phyloP scores from a whole-genome alignment of 1,140 invertebrate species.

The Drosophila teissieri region DNA sequence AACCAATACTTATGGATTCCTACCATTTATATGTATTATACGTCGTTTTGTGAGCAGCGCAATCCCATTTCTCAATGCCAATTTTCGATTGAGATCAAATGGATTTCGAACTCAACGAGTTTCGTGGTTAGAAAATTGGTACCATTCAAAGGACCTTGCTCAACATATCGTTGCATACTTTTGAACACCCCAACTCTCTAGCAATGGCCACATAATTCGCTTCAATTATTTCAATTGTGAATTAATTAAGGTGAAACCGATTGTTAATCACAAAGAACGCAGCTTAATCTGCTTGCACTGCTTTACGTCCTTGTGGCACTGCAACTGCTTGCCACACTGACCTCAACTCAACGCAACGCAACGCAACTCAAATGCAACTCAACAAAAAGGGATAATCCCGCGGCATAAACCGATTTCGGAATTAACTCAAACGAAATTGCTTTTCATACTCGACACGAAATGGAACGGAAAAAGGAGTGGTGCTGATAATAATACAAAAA shows the following conservation, averaged over 20 bases:
- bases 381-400: constrained; percentile 36
- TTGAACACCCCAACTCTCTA: no score
- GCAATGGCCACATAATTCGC: no score
- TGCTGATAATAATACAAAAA: no score
- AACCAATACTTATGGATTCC: background rate
- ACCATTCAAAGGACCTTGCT: no score
- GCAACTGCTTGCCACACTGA: constrained; percentile 10
- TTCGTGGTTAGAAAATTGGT: background rate
- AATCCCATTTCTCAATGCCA: constrained; percentile 10
- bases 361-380: no score
- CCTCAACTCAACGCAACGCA: background rate
- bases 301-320: background rate
- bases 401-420: constrained; percentile 23
- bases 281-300: background rate
- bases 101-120: background rate
- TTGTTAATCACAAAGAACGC: background rate
- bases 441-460: constrained; percentile 5
- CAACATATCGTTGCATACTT: no score
- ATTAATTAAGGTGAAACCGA: background rate
- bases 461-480: background rate
- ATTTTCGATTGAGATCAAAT: constrained; percentile 10
- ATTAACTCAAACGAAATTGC: constrained; percentile 38
- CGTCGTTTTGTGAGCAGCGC: background rate
- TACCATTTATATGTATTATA: background rate
- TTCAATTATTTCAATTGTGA: no score